phyloP scores from a whole-genome alignment of 2,888 invertebrate genomes.

The Theretra japonica region DNA sequence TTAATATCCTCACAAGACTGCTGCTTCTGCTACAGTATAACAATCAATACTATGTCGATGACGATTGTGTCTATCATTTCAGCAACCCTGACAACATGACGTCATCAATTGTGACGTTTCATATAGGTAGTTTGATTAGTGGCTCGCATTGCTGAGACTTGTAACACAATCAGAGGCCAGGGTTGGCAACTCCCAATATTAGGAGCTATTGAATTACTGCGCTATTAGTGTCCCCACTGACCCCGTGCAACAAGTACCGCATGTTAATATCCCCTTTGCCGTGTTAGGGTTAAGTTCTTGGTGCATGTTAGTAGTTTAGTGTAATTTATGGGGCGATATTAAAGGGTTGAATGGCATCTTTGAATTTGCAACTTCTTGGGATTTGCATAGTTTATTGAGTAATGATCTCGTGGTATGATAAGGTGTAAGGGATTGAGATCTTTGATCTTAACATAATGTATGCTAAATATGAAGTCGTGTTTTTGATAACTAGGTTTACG shows the following conservation, averaged over 20 bases:
- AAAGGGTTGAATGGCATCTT: background rate
- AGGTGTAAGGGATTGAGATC: background rate
- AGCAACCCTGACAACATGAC: background rate
- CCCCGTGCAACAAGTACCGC: slow-evolving; percentile 10
- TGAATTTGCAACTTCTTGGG: too few relatives aligned
- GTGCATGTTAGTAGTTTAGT: background rate
- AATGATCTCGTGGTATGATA: background rate
- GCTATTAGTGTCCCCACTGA: slow-evolving; percentile 6
- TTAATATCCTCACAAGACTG: too few relatives aligned
- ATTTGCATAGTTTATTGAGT: background rate
- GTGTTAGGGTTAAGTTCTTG: slow-evolving; percentile 6
- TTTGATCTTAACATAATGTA: background rate
- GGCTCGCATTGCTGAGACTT: background rate
- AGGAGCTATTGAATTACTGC: slow-evolving; percentile 22
- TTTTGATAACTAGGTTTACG: too few relatives aligned
- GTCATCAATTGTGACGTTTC: background rate
- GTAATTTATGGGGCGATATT: background rate
- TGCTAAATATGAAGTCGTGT: background rate
- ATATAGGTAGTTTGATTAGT: slow-evolving; percentile 6
- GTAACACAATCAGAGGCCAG: slow-evolving; percentile 3
- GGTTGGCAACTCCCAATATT: slow-evolving; percentile 21
- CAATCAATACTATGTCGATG: background rate
- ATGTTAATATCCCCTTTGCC: background rate
- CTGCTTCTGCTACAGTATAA: background rate
- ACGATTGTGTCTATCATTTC: background rate